These are phyloP conservation scores for Callionymus lyra DNA, from an alignment of 2,113 vertebrate genomes.

Conservation along the genomic window DNA sequence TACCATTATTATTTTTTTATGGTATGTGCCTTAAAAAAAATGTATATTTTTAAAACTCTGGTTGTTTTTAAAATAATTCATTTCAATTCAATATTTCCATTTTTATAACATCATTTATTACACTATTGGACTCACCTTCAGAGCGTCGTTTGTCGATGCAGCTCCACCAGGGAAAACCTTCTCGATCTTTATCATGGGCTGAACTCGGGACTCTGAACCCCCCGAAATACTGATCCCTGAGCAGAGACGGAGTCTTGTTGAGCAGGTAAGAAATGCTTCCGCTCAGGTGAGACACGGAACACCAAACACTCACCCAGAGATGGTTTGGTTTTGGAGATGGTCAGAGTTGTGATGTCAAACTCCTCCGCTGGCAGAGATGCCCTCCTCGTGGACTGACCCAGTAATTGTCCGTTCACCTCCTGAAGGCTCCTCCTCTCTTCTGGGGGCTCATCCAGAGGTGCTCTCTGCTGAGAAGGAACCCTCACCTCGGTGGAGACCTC, in stretches of 20 bases:
- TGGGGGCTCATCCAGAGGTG: conserved; percentile 49
- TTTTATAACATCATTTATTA: too few relatives aligned
- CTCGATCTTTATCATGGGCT: conserved; percentile 95
- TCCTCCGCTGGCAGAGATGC: conserved; percentile 36
- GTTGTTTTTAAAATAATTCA: too few relatives aligned
- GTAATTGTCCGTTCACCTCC: conserved; percentile 24
- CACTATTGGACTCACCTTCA: conserved; percentile 74
- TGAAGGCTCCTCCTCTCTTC: conserved; percentile 13
- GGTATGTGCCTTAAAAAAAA: too few relatives aligned
- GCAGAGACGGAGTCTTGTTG: conserved; percentile 8
- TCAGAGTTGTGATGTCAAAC: conserved; percentile 70
- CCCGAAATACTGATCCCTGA: conserved; percentile 95
- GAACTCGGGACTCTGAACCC: conserved; percentile 84
- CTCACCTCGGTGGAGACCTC: conserved; percentile 50
- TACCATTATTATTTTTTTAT: too few relatives aligned
- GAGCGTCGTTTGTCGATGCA: conserved; percentile 76
- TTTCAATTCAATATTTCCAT: too few relatives aligned
- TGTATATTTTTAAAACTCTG: too few relatives aligned
- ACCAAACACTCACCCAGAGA: conserved; percentile 76
- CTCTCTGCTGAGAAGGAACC: conserved; percentile 51
- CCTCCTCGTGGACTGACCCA: conserved; percentile 29
- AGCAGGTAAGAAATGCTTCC: too few relatives aligned
- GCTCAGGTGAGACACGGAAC: too few relatives aligned
- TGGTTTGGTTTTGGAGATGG: conserved; percentile 83
- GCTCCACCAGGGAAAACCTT: conserved; percentile 94